Base-by-base conservation (phyloP, 2,797 vertebrate species). In the Melanotaenia boesemani region DNA sequence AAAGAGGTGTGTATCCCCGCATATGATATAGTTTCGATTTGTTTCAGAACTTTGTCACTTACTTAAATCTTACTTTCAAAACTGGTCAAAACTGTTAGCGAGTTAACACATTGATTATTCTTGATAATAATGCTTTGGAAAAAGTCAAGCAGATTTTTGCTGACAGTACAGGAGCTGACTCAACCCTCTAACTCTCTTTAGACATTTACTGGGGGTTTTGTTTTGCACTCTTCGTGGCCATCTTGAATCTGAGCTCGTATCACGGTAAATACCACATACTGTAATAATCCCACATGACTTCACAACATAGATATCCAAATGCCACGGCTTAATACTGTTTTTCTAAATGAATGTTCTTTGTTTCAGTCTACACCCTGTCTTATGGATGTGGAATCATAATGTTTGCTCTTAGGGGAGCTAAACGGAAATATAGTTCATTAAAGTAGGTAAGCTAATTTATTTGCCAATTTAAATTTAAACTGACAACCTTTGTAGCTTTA, bases 291-390 rank as follows among this genome's bases (percentile, higher is more conserved):
- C 2, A 54, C 34, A 63, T 36, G 15, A 46, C 0, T 76, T 41
- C 26, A 60, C 5, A 70, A 13, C 6, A 64, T 18, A 16, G 1
- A 68, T 67, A 63, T 68, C 24, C 18, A 54, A 30, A 46, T 18
- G 1, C 2, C 10, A 46, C 56, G 1, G 8, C 13, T 37, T 50
- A 62, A 63, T 63, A 12, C 0, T 30, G 5, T 65, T 7, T 34
- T 16, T 44, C 2, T 36, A 24, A 46, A 69, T 63, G 2, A 46
- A 8, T 81, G 13, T 81, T 26, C 26, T 89, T 76, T 62, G 1
- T 84, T 89, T 34, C 67, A 94, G 93, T 88, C 5, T 94, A 88
- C 75, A 93, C 91, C 3, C 37, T 92, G 48, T 92, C 92, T 11
- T 91, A 89, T 78, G 94, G 93, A 54, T 88, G 77, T 56, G 92